Base-by-base conservation (phyloP, 2,113 vertebrate species). In the Pomatorhinus ruficollis region DNA sequence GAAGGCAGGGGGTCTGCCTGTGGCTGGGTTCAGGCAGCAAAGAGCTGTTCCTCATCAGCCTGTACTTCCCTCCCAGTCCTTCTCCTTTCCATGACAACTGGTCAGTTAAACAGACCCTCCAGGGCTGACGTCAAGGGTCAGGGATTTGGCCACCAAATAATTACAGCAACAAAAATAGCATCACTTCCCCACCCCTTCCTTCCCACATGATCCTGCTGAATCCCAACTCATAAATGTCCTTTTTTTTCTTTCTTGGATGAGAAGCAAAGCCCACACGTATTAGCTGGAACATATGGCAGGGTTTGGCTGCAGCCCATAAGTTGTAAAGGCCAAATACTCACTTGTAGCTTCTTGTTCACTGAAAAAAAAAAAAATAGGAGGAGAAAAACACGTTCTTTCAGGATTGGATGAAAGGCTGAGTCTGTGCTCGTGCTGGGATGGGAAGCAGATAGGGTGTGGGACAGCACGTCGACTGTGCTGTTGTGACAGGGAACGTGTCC, bases 121-220 rank as follows among this genome's bases (percentile, higher is more conserved):
- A 88, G 69, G 50, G 80, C 69, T 93, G 92, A 95, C 76, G 37
- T 94, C 89, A 79, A 76, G 93, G 94, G 95, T 94, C 89, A 93
- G 54, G 44, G 96, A 92, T 92, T 89, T 89, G 83, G 91, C 88
- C 91, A 92, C 59, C 15, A 45, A 96, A 95, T 96, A 94, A 97
- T 95, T 93, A 89, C 4, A 94, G 82, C 65, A 91, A 33, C 69
- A 59, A 83, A 96, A 94, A 95, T 92, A 96, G 95, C 57, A 79
- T 88, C 50, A 19, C 28, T 69, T 90, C 83, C 64, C 87, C 71
- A 97, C 89, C 79, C 90, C 63, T 94, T 94, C 88, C 93, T 96
- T 95, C 83, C 90, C 89, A 87, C 89, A 89, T 22, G 70, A 89
- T 93, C 12, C 87, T 94, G 81, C 81, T 90, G 93, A 93, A 94